These are phyloP conservation scores for Centruroides vittatus DNA, from an alignment of 1,140 invertebrate species.

Conservation along the genomic window DNA sequence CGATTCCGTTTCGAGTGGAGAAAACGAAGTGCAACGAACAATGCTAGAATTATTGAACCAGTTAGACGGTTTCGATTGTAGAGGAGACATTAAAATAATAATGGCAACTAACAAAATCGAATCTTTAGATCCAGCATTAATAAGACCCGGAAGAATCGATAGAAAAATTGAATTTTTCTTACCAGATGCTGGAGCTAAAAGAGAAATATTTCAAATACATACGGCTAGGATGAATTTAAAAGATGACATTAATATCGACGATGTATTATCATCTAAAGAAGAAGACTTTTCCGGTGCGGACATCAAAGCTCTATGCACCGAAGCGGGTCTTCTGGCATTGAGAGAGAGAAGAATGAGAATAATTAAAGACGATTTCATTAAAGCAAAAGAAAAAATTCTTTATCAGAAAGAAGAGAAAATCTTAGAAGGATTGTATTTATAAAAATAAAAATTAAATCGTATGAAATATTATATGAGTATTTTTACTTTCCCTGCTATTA, in stretches of 20 bases:
- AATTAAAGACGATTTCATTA: conserved; percentile 98
- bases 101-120: conserved; percentile 99
- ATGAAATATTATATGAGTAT: no score
- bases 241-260: conserved; percentile 93
- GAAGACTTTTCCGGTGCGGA: conserved; percentile 97
- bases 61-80: conserved; percentile 94
- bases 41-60: conserved; percentile 99
- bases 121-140: conserved; percentile 94
- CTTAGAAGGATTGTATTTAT: conserved; percentile 96
- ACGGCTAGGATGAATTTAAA: conserved; percentile 95
- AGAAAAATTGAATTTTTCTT: conserved; percentile 98
- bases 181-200: conserved; percentile 98
- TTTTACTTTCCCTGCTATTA: no score
- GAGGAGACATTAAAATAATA: conserved; percentile 92
- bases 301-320: conserved; percentile 95
- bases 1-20: conserved; percentile 98
- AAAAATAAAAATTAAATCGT: conserved; percentile 25
- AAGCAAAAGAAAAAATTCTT: conserved; percentile 98
- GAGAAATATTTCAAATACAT: conserved; percentile 96
- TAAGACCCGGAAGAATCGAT: conserved; percentile 96
- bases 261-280: conserved; percentile 98
- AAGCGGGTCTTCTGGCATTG: conserved; percentile 94
- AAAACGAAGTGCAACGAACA: conserved; percentile 97
- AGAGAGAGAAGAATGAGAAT: conserved; percentile 98
- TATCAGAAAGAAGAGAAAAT: conserved; percentile 99